A percentile compares a stretch with the other conserved stretches of the same genome.
Conservation (phyloP, 2,113 vertebrate species). For the Semicossyphus pulcher region DNA sequence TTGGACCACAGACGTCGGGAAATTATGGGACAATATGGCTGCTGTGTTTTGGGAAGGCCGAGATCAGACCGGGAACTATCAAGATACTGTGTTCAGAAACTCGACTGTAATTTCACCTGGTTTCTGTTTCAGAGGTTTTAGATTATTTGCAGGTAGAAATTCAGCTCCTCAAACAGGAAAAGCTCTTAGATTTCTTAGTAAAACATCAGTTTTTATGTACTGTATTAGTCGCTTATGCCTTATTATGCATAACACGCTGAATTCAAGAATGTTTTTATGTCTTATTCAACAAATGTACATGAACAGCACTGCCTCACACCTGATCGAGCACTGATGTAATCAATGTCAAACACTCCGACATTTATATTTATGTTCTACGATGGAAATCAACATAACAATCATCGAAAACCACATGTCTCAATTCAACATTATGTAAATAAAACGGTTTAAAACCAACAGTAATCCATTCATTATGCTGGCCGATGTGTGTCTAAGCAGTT, state of each 20-base stretch:
- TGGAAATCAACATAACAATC: background rate
- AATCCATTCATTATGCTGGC: no score
- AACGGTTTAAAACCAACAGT: background rate
- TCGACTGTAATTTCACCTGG: background rate
- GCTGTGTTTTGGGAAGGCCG: background rate
- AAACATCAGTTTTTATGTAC: constrained; percentile 5
- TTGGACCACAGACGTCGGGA: constrained; percentile 16
- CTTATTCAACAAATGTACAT: background rate
- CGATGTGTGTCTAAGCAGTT: background rate
- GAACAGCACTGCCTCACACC: constrained; percentile 33
- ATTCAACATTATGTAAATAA: background rate
- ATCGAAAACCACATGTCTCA: background rate
- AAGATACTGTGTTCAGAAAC: background rate
- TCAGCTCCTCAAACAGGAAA: no score
- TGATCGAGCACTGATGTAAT: constrained; percentile 19
- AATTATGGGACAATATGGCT: background rate
- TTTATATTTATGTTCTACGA: constrained; percentile 1
- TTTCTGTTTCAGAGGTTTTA: background rate
- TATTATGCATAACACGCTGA: constrained; percentile 26
- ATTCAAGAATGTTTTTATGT: constrained; percentile 12
- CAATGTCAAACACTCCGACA: background rate
- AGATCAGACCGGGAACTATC: background rate
- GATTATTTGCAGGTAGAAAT: background rate
- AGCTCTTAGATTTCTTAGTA: background rate
- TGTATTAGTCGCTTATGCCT: constrained; percentile 28